Base-by-base conservation (phyloP, 2,888 invertebrate genomes). In the Drosophila crucigera region DNA sequence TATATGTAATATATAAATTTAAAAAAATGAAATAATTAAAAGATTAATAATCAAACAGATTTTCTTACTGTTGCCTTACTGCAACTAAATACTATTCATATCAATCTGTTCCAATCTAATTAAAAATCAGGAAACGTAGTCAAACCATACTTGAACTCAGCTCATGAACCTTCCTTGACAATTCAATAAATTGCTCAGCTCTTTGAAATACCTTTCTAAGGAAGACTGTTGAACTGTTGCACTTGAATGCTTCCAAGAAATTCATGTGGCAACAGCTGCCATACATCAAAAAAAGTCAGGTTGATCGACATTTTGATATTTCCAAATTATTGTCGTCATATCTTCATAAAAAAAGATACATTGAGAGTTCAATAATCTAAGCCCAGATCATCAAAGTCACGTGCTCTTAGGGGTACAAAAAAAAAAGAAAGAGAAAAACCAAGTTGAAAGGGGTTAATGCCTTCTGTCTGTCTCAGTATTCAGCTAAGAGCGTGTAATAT, bases 311-410 rank as follows among this genome's bases (percentile, higher is more conserved):
- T 47, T 47, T 47, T 50, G 50, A 43, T 68, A 73, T 49, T 65
- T 52, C 31, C 10, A 43, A 37, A 47, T 28, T 54, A 47, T 39
- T 56, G 30, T 60, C 22, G 39, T 60, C 53, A 59, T 25, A 66
- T 52, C 49, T 4, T 31, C 14, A 55, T 4, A 33, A 47, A 31
- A 14, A 14, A 10, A 31, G 6, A 14, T 47, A 25, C 25, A 25
- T 16, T 47, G 9, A 25, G 69, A 80, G 74, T 80, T 80, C 80
- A 80, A 78, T 71, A 80, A 80, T 80, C 80, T 75, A 43, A 31
- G 25, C 58, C n/a, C 52, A 58, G 25, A 25, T 6, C 63, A 80
- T 80, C 80, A 62, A 65, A 77, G 80, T 80, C 80, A 80, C 80
- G 80, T 80, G 80, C 80, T 43, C 4, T 69, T 66, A 66, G 43